Evolutionary conservation across 2,113 vertebrate genomes (phyloP), one percentile per base, ranked within the genome.

Genomic region (Antechinus stuartii): DNA sequence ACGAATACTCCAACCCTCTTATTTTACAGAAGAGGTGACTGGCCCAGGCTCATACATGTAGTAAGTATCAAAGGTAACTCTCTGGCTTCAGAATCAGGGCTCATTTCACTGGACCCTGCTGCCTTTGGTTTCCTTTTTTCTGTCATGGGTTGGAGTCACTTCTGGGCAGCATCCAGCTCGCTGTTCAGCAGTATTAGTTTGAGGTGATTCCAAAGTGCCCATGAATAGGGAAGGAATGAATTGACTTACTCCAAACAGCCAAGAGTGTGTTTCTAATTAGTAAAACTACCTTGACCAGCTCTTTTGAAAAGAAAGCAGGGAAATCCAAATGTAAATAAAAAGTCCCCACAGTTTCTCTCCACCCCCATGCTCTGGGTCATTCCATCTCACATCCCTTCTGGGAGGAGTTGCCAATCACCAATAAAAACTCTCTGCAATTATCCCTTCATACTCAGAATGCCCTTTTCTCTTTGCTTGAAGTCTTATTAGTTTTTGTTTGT

Each of bases 201-300:
- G 90, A 27, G 35, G 2, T 19, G 47, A 90, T 22, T 49, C 2
- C 89, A 54, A 94, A 35, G 57, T 4, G 30, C 35, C 61, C 61
- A 76, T 22, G 54, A 90, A 94, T 93, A 96, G 50, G n/a, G 10
- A 54, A 95, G 90, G 93, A 49, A 68, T 90, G 55, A 92, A 2
- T 92, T 22, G 2, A 55, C 93, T 93, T 56, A n/a, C 92, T 8
- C 35, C 94, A 76, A 96, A 95, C n/a, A 96, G 94, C 42, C 91
- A 53, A 84, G 54, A 96, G 91, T 95, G 26, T 96, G 84, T 93
- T 96, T 97, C 95, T 90, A 94, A 95, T 97, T 96, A 94, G 55
- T 11, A 94, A 91, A 53, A 95, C 90, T 97, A 97, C 92, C 91
- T 96, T 96, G 92, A 94, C 53, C 84, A 91, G 52, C 47, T 94